Conservation (phyloP, 2,888 invertebrate genomes). For the Pterostichus niger region DNA sequence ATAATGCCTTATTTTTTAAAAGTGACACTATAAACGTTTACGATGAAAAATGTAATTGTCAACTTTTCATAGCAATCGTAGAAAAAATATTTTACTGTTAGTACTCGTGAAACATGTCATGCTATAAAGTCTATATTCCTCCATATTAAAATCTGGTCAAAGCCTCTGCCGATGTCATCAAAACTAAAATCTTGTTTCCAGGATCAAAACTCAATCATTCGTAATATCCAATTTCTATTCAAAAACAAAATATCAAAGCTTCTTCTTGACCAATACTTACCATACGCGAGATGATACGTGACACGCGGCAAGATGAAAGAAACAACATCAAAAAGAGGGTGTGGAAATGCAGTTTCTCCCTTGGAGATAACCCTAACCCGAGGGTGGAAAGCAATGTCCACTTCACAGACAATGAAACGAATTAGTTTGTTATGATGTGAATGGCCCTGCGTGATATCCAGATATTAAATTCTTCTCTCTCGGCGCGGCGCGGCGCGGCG, state of each 20-base stretch:
- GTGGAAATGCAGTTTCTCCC: background rate
- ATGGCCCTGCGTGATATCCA: constrained; percentile 9
- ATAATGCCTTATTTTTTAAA: too few species aligned
- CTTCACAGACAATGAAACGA: constrained; percentile 16
- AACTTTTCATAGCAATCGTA: too few species aligned
- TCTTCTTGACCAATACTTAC: constrained; percentile 40
- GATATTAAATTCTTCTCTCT: constrained; percentile 32
- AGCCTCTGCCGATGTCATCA: background rate
- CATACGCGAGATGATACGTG: background rate
- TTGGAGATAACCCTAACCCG: background rate
- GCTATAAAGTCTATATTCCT: too few species aligned
- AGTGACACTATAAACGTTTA: too few species aligned
- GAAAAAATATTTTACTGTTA: too few species aligned
- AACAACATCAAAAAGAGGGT: constrained; percentile 9
- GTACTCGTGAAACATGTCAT: too few species aligned
- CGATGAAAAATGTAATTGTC: too few species aligned
- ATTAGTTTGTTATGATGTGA: constrained; percentile 41
- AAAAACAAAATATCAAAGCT: constrained; percentile 39
- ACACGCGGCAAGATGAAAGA: constrained; percentile 13
- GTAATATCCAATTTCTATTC: constrained; percentile 48
- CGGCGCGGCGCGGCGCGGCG: background rate
- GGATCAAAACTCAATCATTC: constrained; percentile 36
- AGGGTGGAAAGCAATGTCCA: constrained; percentile 19
- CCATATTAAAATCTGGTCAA: background rate
- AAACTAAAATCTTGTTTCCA: too few species aligned